phyloP scores from a whole-genome alignment of 2,113 vertebrate species.

The Corydoras sp. region DNA sequence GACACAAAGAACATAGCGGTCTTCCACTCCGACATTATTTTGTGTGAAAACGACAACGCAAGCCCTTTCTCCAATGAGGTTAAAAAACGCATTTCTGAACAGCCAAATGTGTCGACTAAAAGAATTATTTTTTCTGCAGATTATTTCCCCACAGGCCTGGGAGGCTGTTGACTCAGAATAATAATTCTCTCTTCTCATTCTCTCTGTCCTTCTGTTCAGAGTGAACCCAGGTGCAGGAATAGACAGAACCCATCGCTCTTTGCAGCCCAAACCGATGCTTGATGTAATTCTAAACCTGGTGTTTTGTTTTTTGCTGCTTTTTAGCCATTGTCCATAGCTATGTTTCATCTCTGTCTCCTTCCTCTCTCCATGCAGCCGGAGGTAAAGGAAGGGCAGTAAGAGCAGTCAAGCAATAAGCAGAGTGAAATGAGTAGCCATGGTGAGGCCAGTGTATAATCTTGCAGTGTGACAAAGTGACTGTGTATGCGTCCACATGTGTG shows the following conservation, averaged over 20 bases:
- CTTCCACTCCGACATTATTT: constrained; percentile 15
- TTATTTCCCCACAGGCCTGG: constrained; percentile 27
- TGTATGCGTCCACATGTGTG: neutral
- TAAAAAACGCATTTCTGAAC: constrained; percentile 35
- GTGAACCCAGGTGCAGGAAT: constrained; percentile 32
- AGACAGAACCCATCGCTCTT: constrained; percentile 39
- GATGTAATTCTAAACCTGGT: constrained; percentile 32
- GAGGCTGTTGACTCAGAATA: constrained; percentile 41
- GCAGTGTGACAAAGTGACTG: neutral
- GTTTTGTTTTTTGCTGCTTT: constrained; percentile 14
- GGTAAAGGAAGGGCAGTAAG: neutral
- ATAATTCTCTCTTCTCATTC: constrained; percentile 34
- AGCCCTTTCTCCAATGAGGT: constrained; percentile 22
- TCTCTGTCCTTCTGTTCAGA: constrained; percentile 35
- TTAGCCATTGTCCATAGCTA: neutral
- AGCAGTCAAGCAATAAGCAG: constrained; percentile 15
- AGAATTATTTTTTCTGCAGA: constrained; percentile 39
- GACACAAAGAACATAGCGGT: constrained; percentile 11
- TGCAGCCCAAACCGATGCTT: constrained; percentile 23
- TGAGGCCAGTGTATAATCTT: neutral
- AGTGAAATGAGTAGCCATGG: constrained; percentile 15
- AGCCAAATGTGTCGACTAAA: constrained; percentile 40
- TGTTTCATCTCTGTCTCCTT: neutral
- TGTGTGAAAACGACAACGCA: constrained; percentile 11
- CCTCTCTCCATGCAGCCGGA: neutral